Conservation (phyloP, 1,140 invertebrate genomes). For the Neelides sp. region DNA sequence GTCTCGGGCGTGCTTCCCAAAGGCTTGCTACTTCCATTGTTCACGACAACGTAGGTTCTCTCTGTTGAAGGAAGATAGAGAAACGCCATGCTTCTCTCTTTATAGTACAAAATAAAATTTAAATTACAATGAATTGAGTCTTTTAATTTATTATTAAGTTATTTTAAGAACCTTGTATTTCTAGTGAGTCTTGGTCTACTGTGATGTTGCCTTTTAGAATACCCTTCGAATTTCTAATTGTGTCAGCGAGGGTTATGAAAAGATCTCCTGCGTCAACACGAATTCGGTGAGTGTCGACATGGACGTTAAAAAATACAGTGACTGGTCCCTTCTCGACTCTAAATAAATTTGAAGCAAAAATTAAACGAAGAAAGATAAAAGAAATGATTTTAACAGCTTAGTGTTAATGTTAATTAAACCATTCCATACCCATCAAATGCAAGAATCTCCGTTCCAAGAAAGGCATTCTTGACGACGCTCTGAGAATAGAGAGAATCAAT, state of each 20-base stretch:
- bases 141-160: background rate
- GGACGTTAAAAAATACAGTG: slow-evolving; percentile 29
- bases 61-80: slow-evolving; percentile 30
- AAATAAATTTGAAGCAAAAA: background rate
- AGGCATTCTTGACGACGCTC: slow-evolving; percentile 53
- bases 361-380: background rate
- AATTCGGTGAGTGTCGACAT: slow-evolving; percentile 29
- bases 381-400: slow-evolving; percentile 1
- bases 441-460: slow-evolving; percentile 53
- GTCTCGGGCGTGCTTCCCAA: background rate
- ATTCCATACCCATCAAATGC: slow-evolving; percentile 60
- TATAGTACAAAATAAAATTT: no score
- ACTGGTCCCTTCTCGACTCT: slow-evolving; percentile 24
- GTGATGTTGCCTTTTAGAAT: slow-evolving; percentile 21
- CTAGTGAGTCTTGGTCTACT: slow-evolving; percentile 28
- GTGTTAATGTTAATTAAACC: background rate
- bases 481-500: slow-evolving; percentile 59
- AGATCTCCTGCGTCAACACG: slow-evolving; percentile 29
- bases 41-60: slow-evolving; percentile 17
- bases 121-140: no score
- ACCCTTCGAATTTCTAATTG: slow-evolving; percentile 22
- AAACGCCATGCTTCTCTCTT: slow-evolving; percentile 29
- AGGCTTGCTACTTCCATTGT: slow-evolving; percentile 1
- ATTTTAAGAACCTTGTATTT: slow-evolving; percentile 28
- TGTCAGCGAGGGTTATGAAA: slow-evolving; percentile 28